Percentiles rank a stretch among this genome's conserved stretches.
Conservation (phyloP, 2,113 vertebrate genomes). For the Eublepharis macularius region DNA sequence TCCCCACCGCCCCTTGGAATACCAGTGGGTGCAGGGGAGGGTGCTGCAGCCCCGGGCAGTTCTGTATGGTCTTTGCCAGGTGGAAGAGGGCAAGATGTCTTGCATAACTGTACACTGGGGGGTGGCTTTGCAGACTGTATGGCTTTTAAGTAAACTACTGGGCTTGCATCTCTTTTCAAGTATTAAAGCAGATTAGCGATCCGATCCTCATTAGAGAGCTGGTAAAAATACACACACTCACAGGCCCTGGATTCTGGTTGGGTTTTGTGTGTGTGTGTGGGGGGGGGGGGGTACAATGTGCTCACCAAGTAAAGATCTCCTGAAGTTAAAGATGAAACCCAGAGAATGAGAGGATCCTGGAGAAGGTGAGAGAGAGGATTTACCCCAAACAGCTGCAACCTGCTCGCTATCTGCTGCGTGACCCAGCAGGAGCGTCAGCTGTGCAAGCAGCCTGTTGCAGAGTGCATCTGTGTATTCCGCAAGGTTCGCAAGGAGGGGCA, state of each 20-base stretch:
- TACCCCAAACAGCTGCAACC: neutral
- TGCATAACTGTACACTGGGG: neutral
- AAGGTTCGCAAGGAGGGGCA: no score
- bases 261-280: no score
- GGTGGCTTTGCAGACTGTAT: neutral
- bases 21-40: no score
- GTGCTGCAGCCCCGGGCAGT: no score
- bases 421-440: neutral
- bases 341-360: neutral
- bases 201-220: neutral
- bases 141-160: neutral
- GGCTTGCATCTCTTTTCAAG: neutral
- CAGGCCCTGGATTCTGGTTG: neutral
- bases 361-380: neutral
- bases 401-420: neutral
- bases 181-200: neutral
- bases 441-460: neutral
- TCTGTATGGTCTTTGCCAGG: conserved; percentile 54
- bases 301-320: neutral
- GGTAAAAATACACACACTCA: neutral
- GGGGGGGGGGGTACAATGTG: no score
- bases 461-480: no score
- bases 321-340: neutral
- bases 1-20: no score
- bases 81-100: conserved; percentile 49